Conservation (phyloP, 2,888 invertebrate species). For the Drosophila fulvimacula region DNA sequence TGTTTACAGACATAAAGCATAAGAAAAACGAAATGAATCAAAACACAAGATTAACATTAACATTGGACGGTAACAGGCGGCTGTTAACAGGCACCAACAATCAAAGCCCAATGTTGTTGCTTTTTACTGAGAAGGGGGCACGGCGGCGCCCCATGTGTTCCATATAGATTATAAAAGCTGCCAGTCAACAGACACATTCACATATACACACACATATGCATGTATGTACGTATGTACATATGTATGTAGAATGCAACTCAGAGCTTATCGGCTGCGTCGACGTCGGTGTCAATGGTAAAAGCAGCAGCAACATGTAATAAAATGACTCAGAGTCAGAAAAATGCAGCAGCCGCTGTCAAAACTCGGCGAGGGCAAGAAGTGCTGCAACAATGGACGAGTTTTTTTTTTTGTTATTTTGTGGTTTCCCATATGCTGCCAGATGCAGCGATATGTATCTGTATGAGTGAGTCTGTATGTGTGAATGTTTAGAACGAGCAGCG, state of each 20-base stretch:
- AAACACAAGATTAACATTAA: slow-evolving; percentile 40
- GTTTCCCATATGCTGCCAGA: slow-evolving; percentile 70
- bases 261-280: slow-evolving; percentile 64
- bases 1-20: slow-evolving; percentile 61
- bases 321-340: slow-evolving; percentile 65
- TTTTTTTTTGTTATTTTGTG: slow-evolving; percentile 49
- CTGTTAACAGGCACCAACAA: slow-evolving; percentile 43
- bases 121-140: slow-evolving; percentile 16
- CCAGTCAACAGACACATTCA: slow-evolving; percentile 23
- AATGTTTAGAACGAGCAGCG: slow-evolving; percentile 33
- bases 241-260: slow-evolving; percentile 35
- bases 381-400: slow-evolving; percentile 63
- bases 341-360: slow-evolving; percentile 55
- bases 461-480: slow-evolving; percentile 21
- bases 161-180: slow-evolving; percentile 65
- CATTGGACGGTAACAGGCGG: slow-evolving; percentile 51
- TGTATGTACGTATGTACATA: neutral
- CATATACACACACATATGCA: slow-evolving; percentile 7
- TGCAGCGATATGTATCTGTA: slow-evolving; percentile 43
- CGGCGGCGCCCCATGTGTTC: slow-evolving; percentile 55
- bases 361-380: slow-evolving; percentile 58
- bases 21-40: slow-evolving; percentile 34
- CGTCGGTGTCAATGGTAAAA: slow-evolving; percentile 43
- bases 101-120: slow-evolving; percentile 26
- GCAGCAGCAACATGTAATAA: slow-evolving; percentile 41